A percentile compares a stretch with the other conserved stretches of the same genome.
Evolutionary conservation across 2,888 invertebrate genomes (phyloP).

Genomic region (Ditula angustiorana): DNA sequence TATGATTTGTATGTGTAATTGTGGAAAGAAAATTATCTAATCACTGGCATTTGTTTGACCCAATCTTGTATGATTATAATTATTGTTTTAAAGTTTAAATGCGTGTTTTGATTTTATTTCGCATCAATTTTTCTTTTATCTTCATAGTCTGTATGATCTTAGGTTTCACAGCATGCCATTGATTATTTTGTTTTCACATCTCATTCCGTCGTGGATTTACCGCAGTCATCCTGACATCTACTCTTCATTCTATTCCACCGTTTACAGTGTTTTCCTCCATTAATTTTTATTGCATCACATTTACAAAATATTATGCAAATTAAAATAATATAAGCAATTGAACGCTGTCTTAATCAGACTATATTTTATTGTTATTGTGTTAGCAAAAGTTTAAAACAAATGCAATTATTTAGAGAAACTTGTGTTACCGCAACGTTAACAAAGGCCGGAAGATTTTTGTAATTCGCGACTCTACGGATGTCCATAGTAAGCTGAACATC

Average conservation of each 20-base stretch:
- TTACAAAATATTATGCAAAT: background rate
- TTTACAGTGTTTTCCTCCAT: too few relatives aligned
- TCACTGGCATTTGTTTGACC: conserved; percentile 13
- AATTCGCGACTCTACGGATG: conserved; percentile 13
- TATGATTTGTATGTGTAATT: too few relatives aligned
- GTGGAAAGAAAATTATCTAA: background rate
- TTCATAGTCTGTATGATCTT: too few relatives aligned
- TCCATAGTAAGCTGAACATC: conserved; percentile 9
- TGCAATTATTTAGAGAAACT: background rate
- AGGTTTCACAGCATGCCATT: too few relatives aligned
- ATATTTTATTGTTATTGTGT: background rate
- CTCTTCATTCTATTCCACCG: too few relatives aligned
- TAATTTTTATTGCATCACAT: background rate
- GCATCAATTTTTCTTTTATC: too few relatives aligned
- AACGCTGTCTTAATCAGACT: background rate
- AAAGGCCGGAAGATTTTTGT: background rate
- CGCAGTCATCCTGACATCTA: too few relatives aligned
- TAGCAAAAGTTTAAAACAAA: background rate
- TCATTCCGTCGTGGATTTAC: too few relatives aligned
- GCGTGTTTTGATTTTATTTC: background rate
- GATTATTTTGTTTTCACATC: too few relatives aligned
- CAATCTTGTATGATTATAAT: background rate
- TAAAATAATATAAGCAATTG: background rate
- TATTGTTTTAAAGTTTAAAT: background rate
- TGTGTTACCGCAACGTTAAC: background rate